These are phyloP conservation scores for Taphrorychus bicolor DNA, from an alignment of 2,888 invertebrate genomes.

Conservation along the genomic window DNA sequence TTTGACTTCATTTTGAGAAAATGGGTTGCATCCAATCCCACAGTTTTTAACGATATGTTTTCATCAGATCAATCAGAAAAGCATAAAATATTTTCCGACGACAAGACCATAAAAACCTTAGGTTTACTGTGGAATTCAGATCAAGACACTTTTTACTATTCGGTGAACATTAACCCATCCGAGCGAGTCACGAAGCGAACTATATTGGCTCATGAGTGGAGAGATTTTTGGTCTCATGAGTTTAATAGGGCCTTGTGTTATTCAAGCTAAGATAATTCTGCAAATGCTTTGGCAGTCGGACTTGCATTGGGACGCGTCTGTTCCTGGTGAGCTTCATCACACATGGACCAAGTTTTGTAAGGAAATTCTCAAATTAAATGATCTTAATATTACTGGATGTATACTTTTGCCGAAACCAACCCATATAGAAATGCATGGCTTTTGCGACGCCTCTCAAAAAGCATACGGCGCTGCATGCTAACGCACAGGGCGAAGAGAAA, in stretches of 20 bases:
- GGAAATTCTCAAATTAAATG: too few species aligned
- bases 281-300: too few species aligned
- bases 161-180: not conserved
- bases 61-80: too few species aligned
- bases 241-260: constrained; percentile 14
- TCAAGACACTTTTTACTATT: not conserved
- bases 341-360: too few species aligned
- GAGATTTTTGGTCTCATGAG: constrained; percentile 40
- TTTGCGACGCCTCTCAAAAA: constrained; percentile 29
- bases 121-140: not conserved
- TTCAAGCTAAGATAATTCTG: constrained; percentile 10
- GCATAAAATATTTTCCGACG: too few species aligned
- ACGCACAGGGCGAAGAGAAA: not conserved
- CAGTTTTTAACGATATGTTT: too few species aligned
- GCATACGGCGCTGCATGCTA: constrained; percentile 26
- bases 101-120: not conserved
- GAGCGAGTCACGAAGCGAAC: not conserved
- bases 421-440: constrained; percentile 37
- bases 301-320: too few species aligned
- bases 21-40: constrained; percentile 19
- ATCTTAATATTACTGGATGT: constrained; percentile 19
- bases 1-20: constrained; percentile 27
- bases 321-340: too few species aligned
- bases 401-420: constrained; percentile 1
- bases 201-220: constrained; percentile 27